A percentile compares a stretch with the other conserved stretches of the same genome.
Evolutionary conservation across 2,888 invertebrate species (phyloP).

Genomic region (Cacoxenus indagator): DNA sequence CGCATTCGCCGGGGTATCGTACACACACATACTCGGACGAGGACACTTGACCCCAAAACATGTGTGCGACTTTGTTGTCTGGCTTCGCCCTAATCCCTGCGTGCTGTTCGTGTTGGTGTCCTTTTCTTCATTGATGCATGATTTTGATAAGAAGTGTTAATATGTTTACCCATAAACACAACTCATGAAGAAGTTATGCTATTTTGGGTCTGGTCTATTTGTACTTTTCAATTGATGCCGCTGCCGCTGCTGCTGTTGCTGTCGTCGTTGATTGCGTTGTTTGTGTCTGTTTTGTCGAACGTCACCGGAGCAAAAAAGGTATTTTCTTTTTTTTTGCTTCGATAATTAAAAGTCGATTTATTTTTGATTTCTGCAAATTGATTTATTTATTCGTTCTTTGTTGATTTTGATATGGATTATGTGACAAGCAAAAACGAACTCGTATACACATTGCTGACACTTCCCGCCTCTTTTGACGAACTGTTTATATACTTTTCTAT

Average conservation of each 20-base stretch:
- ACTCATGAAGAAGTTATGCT: background rate
- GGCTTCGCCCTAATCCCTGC: background rate
- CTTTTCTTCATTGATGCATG: constrained; percentile 22
- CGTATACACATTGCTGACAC: too few species aligned
- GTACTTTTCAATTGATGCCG: background rate
- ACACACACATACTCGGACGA: background rate
- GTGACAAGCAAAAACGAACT: too few species aligned
- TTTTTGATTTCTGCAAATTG: background rate
- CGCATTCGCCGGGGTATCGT: background rate
- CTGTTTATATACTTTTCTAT: too few species aligned
- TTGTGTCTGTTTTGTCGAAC: background rate
- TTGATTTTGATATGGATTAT: background rate
- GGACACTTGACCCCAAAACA: constrained; percentile 13
- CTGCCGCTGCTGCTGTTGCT: background rate
- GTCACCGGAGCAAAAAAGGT: background rate
- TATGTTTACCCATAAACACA: constrained; percentile 22
- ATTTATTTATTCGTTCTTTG: background rate
- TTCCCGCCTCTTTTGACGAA: too few species aligned
- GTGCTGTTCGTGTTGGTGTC: background rate
- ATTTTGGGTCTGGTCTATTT: background rate
- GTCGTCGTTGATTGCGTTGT: constrained; percentile 4
- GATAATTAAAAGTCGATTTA: constrained; percentile 26
- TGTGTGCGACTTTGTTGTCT: constrained; percentile 8
- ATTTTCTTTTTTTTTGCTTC: constrained; percentile 22
- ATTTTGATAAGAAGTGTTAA: constrained; percentile 26